Evolutionary conservation across 2,888 invertebrate species (phyloP), one percentile per base, ranked within the genome.

Genomic region (Adineta ricciae): DNA sequence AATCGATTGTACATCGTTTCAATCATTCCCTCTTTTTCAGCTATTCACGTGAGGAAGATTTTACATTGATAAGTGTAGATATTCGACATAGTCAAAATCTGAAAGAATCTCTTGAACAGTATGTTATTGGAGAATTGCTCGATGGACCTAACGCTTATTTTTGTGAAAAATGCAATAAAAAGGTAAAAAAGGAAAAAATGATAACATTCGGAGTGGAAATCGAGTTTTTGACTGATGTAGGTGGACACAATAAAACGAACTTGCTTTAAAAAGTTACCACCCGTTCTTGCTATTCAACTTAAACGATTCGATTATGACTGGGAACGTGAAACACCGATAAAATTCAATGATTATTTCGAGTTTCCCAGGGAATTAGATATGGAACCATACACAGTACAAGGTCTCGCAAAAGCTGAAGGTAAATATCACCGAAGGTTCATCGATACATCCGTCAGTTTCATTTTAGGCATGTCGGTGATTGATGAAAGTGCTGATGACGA

Each of bases 321-420:
- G 91, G 98, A 98, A 91, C 93, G 90, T 91, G 96, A 97, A 88
- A 96, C 96, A 93, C 96, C 97, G 90, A 96, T 98, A 90, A 98
- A 98, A 91, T 98, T 97, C 92, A 98, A 98, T 91, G 98, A 98
- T 91, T 98, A 98, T 91, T 98, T 98, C 92, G 97, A 98, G 92
- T 98, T 98, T 92, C 97, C 98, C 78, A 93, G 97, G 88, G 94
- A 96, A 88, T 92, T 98, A 88, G 97, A 98, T 90, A 97, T 98
- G 93, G 96, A 97, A 90, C 98, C 98, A 83, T 98, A 97, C 90
- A 97, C 97, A 88, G 95, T 96, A 86, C 95, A 95, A 90, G 97
- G 97, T 72, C 92, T 97, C 89, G 97, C 96, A 78, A 95, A 95
- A 91, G 93, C 96, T 87, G 97, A 97, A 92, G 96, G 91, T 89